Evolutionary conservation across 2,888 invertebrate species (phyloP).

Genomic region (Cephus runcator): DNA sequence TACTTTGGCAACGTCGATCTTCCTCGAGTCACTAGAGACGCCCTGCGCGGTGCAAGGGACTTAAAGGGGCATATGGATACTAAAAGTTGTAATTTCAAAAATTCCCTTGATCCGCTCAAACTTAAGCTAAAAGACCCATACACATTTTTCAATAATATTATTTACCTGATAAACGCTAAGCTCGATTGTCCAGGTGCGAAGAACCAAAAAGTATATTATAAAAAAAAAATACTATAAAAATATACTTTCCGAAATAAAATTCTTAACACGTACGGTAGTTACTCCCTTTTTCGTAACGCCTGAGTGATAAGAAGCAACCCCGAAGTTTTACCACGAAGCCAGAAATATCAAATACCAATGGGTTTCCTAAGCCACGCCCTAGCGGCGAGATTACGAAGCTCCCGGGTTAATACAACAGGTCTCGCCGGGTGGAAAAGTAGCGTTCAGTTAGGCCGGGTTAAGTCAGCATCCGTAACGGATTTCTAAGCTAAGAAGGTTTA

Average conservation of each 20-base stretch:
- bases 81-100: not conserved
- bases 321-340: not conserved
- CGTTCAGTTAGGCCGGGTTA: not conserved
- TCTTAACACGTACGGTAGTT: not conserved
- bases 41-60: not conserved
- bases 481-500: not conserved
- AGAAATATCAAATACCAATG: not conserved
- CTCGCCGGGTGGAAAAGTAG: not conserved
- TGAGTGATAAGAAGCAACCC: not conserved
- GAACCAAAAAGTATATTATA: not conserved
- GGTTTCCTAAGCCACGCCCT: not conserved
- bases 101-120: not conserved
- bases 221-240: not conserved
- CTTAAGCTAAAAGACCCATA: not conserved
- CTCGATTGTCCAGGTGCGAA: not conserved
- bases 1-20: not conserved
- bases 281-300: not conserved
- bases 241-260: not conserved
- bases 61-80: too few species aligned
- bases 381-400: not conserved
- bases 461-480: not conserved
- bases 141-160: not conserved
- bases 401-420: not conserved
- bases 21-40: not conserved
- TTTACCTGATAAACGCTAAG: not conserved